Percentiles rank a stretch among this genome's conserved stretches.
phyloP scores from a whole-genome alignment of 2,113 vertebrate genomes.

The Laticauda laticaudata region DNA sequence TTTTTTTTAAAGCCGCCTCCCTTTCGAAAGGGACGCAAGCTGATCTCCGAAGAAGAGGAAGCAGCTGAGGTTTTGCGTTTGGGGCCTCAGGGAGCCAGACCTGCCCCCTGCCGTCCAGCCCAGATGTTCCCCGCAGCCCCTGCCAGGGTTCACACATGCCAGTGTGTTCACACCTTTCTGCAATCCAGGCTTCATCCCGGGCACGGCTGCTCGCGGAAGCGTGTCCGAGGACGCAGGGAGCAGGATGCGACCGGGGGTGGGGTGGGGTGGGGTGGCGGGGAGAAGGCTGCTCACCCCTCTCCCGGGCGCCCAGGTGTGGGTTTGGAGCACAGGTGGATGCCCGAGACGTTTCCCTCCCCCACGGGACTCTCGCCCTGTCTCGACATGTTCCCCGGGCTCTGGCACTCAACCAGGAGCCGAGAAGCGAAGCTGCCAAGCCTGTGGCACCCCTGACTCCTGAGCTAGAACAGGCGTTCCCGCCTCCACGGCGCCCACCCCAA shows the following conservation, averaged over 20 bases:
- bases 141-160: background rate
- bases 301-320: background rate
- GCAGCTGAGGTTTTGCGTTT: conserved; percentile 69
- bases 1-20: background rate
- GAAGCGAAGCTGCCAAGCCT: background rate
- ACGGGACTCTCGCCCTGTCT: conserved; percentile 44
- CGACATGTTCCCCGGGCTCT: conserved; percentile 45
- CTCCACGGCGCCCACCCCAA: background rate
- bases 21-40: conserved; percentile 28
- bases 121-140: conserved; percentile 71
- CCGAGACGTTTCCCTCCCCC: conserved; percentile 26
- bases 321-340: background rate
- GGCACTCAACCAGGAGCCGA: background rate
- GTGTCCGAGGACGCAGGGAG: background rate
- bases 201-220: too few species aligned
- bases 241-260: background rate
- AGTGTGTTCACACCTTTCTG: too few species aligned
- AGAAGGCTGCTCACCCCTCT: background rate
- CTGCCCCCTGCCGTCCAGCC: conserved; percentile 62
- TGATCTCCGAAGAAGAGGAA: conserved; percentile 68
- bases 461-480: background rate
- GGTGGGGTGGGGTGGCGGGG: too few species aligned
- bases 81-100: conserved; percentile 48
- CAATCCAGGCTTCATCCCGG: background rate
- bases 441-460: too few species aligned